These are phyloP conservation scores for Porites evermanni DNA, from an alignment of 92 coral and sea anemone genomes.

Conservation along the genomic window DNA sequence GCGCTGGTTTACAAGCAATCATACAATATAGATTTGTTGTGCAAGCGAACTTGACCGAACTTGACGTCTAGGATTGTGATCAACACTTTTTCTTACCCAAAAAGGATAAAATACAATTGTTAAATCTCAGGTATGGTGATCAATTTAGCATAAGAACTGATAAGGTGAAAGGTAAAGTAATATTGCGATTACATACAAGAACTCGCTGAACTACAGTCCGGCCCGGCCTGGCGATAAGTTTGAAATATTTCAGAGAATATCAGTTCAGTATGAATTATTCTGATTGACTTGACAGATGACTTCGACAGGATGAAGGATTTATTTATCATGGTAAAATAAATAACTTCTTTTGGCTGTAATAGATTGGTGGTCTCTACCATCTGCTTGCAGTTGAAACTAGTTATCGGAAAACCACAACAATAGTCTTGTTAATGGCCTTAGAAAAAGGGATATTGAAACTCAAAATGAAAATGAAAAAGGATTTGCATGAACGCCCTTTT, in stretches of 20 bases:
- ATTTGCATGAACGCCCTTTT: background rate
- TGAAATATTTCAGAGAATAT: background rate
- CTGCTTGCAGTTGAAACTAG: constrained; percentile 29
- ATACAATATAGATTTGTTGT: constrained; percentile 17
- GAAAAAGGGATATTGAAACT: constrained; percentile 22
- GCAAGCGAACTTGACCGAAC: constrained; percentile 1
- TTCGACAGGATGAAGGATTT: constrained; percentile 24
- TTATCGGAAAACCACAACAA: constrained; percentile 45
- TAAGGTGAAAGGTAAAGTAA: background rate
- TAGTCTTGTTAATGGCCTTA: constrained; percentile 18
- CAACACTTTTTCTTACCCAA: background rate
- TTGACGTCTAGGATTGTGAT: background rate
- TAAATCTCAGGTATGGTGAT: background rate
- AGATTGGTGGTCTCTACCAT: constrained; percentile 12
- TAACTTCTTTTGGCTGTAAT: constrained; percentile 8
- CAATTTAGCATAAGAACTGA: background rate
- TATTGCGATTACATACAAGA: background rate
- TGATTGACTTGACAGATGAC: constrained; percentile 7
- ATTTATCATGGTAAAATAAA: constrained; percentile 28
- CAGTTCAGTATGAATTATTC: constrained; percentile 8
- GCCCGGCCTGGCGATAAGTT: background rate
- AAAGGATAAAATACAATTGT: constrained; percentile 10
- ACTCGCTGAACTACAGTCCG: background rate
- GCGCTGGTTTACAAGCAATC: background rate
- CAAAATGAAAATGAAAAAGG: background rate